Evolutionary conservation across 2,797 vertebrate species (phyloP), one percentile per base, ranked within the genome.

Genomic region (Spondyliosoma cantharus): DNA sequence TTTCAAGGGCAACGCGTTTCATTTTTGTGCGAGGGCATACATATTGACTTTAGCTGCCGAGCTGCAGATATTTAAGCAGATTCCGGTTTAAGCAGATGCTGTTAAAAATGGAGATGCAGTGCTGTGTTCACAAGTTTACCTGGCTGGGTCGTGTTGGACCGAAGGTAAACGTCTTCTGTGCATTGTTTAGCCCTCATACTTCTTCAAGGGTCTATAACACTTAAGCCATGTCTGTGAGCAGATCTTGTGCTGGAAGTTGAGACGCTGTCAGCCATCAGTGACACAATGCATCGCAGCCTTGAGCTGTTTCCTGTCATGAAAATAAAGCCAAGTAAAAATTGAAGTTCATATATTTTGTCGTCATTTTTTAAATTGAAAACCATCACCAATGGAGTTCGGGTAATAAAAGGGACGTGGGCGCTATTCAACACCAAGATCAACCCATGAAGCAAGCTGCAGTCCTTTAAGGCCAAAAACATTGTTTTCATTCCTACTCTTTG

Each of bases 151-250:
- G 4, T 27, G 24, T 14, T 59, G 50, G 53, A 29, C 54, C 17
- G 27, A 13, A 7, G 54, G n/a, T 27, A 37, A 65, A 49, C 19
- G 72, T 58, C 17, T 58, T 20, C 17, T 42, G 52, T 49, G 19
- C 25, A 25, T 43, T 57, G 50, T 78, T 74, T 13, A 24, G 56
- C 24, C 17, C 45, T 82, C 11, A 7, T 46, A 60, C 62, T 76
- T n/a, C 43, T 52, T 64, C 25, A 24, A 71, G 45, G 37, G n/a
- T 22, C 4, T 43, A 8, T 20, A 53, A 29, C 46, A n/a, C 27
- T 32, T 58, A n/a, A 64, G n/a, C 17, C 20, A 16, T 45, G 27
- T 42, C 7, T 52, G 17, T 20, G 3, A 14, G 48, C 45, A 65
- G 29, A 65, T 4, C 13, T 7, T 5, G 5, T 22, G 42, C 49